Conservation (phyloP, 2,888 invertebrate species). For the Noctuana brunneofusca region DNA sequence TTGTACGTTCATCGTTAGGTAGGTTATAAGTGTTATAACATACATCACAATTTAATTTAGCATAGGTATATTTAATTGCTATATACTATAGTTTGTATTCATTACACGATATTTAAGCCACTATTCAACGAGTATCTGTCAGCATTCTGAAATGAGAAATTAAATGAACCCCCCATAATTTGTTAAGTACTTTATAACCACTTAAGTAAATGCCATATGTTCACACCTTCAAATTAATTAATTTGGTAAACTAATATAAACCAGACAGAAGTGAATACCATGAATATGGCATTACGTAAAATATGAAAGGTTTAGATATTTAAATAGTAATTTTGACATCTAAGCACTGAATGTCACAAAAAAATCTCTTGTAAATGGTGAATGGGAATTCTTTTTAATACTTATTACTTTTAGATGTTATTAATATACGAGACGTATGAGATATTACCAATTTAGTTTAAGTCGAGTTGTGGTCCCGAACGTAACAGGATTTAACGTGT, state of each 20-base stretch:
- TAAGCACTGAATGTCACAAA: not conserved
- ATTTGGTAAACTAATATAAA: constrained; percentile 25
- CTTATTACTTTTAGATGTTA: not conserved
- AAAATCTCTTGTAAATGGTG: not conserved
- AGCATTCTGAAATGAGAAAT: constrained; percentile 29
- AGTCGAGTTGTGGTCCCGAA: constrained; percentile 41
- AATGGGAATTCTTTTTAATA: constrained; percentile 10
- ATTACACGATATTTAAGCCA: constrained; percentile 37
- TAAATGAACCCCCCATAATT: constrained; percentile 35
- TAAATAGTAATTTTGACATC: not conserved
- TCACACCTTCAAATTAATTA: constrained; percentile 26
- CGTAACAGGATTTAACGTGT: constrained; percentile 34
- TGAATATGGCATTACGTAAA: not conserved
- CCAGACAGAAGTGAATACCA: constrained; percentile 8
- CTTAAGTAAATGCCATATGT: constrained; percentile 48
- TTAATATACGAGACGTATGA: not conserved
- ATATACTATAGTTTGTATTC: constrained; percentile 53
- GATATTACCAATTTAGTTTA: constrained; percentile 5
- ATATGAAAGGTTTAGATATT: not conserved
- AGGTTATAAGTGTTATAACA: constrained; percentile 65
- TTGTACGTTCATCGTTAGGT: constrained; percentile 77
- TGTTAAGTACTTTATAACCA: constrained; percentile 58
- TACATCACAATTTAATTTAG: constrained; percentile 67
- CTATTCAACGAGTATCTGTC: constrained; percentile 32
- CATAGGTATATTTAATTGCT: constrained; percentile 59